These are phyloP conservation scores for Litocranius walleri DNA, from an alignment of 2,113 vertebrate genomes.

Conservation along the genomic window DNA sequence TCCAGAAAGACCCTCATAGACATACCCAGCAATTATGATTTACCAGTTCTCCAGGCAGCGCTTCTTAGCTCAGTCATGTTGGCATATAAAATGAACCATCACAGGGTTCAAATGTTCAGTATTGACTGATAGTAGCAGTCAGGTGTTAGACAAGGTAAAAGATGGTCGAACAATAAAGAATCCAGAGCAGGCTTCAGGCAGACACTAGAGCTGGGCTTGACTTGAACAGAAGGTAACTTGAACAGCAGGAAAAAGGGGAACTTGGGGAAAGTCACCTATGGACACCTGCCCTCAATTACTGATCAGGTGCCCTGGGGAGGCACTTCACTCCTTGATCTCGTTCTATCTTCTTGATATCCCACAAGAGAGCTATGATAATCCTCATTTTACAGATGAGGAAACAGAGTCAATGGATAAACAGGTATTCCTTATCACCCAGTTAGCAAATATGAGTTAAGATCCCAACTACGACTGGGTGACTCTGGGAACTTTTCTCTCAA, in stretches of 20 bases:
- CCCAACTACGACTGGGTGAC: not conserved
- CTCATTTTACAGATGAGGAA: not conserved
- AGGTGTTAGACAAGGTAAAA: not conserved
- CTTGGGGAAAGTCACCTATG: not conserved
- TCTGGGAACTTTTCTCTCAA: not conserved
- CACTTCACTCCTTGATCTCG: not conserved
- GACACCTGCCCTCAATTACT: not conserved
- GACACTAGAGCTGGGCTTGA: not conserved
- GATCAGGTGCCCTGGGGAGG: not conserved
- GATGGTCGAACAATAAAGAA: not conserved
- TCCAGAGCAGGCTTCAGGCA: not conserved
- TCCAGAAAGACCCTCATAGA: not conserved
- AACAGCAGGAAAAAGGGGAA: not conserved
- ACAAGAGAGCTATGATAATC: not conserved
- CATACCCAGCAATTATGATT: not conserved
- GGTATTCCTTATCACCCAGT: not conserved
- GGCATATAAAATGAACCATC: not conserved
- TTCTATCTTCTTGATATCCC: not conserved
- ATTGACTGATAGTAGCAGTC: not conserved
- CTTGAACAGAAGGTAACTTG: not conserved
- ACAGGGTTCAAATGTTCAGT: not conserved
- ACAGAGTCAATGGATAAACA: not conserved
- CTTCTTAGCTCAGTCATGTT: not conserved
- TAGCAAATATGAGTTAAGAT: not conserved
- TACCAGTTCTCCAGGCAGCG: not conserved